Base-by-base conservation (phyloP, 2,797 vertebrate genomes). In the Mus spretus region DNA sequence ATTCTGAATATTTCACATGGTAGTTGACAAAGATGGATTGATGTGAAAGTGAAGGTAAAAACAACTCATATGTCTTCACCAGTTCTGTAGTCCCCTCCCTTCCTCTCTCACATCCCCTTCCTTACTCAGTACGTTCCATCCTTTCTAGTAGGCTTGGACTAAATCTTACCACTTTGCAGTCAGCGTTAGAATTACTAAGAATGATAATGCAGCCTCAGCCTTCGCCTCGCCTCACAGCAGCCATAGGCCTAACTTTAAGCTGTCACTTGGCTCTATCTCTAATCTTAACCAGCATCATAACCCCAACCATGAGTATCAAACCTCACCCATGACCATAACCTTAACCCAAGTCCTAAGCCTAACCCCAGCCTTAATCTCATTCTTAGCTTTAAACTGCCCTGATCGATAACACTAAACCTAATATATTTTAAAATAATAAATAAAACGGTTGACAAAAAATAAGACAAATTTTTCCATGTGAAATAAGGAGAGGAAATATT, bases 31-130 rank as follows among this genome's bases (percentile, higher is more conserved):
- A 93, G 22, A 61, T 44, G 10, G 28, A 74, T 10, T 82, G 63
- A 77, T 20, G 44, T 1, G 70, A 88, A 78, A 85, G 6, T 81
- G 1, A 85, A 94, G 84, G 50, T 77, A 82, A 90, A 84, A 93
- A 75, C 1, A 74, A 37, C 0, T 63, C 9, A 3, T 28, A 63
- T 17, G 59, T 85, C 44, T 67, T 65, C 37, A 47, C 2, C 15
- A 65, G 28, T 3, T 22, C 37, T 0, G 31, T 34, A 24, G 1
- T 10, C 10, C 22, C 19, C 15, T 14, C 4, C 5, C 1, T 14
- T 19, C 3, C 1, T 20, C 3, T 14, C 13, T 67, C 17, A 9
- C 11, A 15, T 20, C 28, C 14, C 1, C 37, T 4, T 53, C 14
- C 8, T 37, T 47, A 4, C 0, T 37, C 3, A 11, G 8, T 1